Conservation (phyloP, 2,888 invertebrate genomes). For the Endomychus coccineus region DNA sequence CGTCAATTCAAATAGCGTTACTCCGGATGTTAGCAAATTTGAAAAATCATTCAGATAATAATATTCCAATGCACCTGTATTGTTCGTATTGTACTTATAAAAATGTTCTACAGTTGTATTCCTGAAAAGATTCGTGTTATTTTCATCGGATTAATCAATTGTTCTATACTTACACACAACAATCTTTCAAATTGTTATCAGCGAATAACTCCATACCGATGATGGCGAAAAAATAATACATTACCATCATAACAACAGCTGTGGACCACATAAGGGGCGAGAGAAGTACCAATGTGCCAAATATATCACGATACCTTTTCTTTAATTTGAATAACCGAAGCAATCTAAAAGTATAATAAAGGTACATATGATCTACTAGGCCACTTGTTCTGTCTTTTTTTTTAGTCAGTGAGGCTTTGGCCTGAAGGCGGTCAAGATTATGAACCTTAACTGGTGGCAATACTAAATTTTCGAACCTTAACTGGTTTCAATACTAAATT, state of each 20-base stretch:
- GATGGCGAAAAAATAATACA: conserved; percentile 85
- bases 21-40: conserved; percentile 65
- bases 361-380: conserved; percentile 1
- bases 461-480: too few species aligned
- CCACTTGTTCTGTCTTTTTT: too few species aligned
- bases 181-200: conserved; percentile 65
- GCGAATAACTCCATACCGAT: conserved; percentile 85
- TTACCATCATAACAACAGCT: conserved; percentile 71
- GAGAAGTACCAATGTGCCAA: conserved; percentile 73
- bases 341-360: conserved; percentile 37
- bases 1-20: conserved; percentile 81
- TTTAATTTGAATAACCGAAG: conserved; percentile 70
- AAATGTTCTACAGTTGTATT: conserved; percentile 80
- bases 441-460: too few species aligned
- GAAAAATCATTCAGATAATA: conserved; percentile 79
- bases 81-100: conserved; percentile 63
- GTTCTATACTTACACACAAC: conserved; percentile 67
- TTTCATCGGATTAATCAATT: too few species aligned
- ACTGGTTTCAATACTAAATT: too few species aligned
- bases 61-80: conserved; percentile 65
- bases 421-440: too few species aligned
- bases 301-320: conserved; percentile 74
- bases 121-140: conserved; percentile 48
- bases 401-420: too few species aligned
- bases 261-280: conserved; percentile 79